Conservation (phyloP, 1,140 invertebrate species). For the Xylocopa sonorina region DNA sequence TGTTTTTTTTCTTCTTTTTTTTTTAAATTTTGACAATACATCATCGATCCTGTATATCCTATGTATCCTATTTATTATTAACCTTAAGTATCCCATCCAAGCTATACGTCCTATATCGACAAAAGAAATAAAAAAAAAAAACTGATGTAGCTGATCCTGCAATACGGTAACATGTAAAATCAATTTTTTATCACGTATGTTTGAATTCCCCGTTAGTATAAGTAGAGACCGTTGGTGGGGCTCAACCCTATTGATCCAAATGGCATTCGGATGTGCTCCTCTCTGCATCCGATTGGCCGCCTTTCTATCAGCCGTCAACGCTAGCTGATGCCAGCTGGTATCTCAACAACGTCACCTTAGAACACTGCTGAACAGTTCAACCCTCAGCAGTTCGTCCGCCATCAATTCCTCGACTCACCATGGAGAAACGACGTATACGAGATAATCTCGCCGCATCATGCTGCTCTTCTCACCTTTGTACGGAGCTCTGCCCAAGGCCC, state of each 20-base stretch:
- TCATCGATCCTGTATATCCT: conserved; percentile 54
- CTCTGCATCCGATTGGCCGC: conserved; percentile 79
- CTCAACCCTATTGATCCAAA: conserved; percentile 81
- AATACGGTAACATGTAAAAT: conserved; percentile 62
- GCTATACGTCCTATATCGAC: conserved; percentile 59
- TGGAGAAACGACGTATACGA: conserved; percentile 14
- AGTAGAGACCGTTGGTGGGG: conserved; percentile 82
- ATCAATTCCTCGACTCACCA: conserved; percentile 34
- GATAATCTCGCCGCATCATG: conserved; percentile 47
- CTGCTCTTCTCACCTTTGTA: conserved; percentile 30
- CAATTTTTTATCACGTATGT: conserved; percentile 79
- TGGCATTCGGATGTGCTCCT: conserved; percentile 81
- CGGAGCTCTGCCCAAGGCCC: conserved; percentile 27
- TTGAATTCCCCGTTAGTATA: conserved; percentile 83
- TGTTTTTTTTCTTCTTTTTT: conserved; percentile 52
- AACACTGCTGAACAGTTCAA: conserved; percentile 56
- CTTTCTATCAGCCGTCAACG: conserved; percentile 77
- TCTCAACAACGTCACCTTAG: conserved; percentile 62
- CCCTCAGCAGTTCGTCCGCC: conserved; percentile 35
- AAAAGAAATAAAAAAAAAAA: conserved; percentile 66
- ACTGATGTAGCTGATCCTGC: conserved; percentile 75
- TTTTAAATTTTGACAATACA: conserved; percentile 45
- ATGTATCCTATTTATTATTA: conserved; percentile 48
- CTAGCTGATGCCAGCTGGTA: conserved; percentile 64
- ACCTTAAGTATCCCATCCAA: conserved; percentile 47